Conservation (phyloP, 2,888 invertebrate species). For the Theodoxus fluviatilis region DNA sequence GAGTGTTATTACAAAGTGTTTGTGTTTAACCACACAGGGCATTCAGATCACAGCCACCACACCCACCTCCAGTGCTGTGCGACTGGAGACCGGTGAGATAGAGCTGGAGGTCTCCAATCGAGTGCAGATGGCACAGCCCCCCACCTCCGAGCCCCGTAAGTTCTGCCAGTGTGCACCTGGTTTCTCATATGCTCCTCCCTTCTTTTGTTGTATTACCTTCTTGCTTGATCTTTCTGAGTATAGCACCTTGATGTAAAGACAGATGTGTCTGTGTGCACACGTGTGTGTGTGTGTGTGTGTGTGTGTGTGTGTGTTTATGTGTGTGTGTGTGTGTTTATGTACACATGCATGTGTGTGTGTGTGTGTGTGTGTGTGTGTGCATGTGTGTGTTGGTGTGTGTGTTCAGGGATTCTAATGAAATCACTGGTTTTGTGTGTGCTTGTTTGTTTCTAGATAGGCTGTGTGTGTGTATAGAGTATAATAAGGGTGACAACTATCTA, state of each 20-base stretch:
- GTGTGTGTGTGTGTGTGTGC: too few species aligned
- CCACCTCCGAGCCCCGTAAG: constrained; percentile 36
- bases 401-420: constrained; percentile 13
- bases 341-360: too few species aligned
- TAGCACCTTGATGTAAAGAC: too few species aligned
- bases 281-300: too few species aligned
- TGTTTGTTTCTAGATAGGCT: not conserved
- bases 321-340: too few species aligned
- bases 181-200: not conserved
- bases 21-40: constrained; percentile 70
- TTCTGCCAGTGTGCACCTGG: not conserved
- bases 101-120: constrained; percentile 93
- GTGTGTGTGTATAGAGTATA: not conserved
- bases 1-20: too few species aligned
- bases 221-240: too few species aligned
- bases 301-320: too few species aligned
- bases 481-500: constrained; percentile 19
- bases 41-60: constrained; percentile 98
- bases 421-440: too few species aligned
- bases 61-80: constrained; percentile 94
- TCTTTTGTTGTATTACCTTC: too few species aligned
- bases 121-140: constrained; percentile 76
- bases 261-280: too few species aligned
- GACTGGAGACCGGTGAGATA: constrained; percentile 92
- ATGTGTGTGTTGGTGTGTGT: constrained; percentile 16